Conservation (phyloP, 2,797 vertebrate genomes). For the Dallia pectoralis region DNA sequence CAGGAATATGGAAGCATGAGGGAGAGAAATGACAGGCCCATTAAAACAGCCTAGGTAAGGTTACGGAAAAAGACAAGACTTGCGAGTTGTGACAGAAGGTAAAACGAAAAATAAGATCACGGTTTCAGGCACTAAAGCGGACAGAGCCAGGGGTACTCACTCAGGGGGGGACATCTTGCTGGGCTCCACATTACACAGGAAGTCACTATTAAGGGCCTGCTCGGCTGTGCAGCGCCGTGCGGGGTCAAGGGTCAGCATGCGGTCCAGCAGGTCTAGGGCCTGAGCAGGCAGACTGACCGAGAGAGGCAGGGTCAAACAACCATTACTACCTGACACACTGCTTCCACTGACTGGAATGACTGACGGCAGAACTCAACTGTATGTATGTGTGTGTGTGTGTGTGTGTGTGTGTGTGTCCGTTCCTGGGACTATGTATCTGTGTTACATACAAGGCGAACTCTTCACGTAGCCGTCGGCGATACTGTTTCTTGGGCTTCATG, state of each 20-base stretch:
- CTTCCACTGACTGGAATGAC: too few relatives aligned
- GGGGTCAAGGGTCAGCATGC: constrained; percentile 97
- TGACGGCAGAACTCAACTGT: too few relatives aligned
- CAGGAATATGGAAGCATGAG: not conserved
- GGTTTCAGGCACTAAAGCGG: not conserved
- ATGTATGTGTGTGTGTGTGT: too few relatives aligned
- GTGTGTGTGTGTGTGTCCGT: too few relatives aligned
- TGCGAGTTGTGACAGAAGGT: not conserved
- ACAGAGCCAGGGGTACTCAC: constrained; percentile 77
- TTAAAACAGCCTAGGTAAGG: too few relatives aligned
- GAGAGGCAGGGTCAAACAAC: not conserved
- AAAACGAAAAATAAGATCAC: not conserved
- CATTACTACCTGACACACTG: not conserved
- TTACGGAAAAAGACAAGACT: too few relatives aligned
- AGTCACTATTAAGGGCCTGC: constrained; percentile 89
- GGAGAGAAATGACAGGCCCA: not conserved
- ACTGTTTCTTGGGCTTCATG: constrained; percentile 99
- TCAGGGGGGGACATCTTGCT: constrained; percentile 97
- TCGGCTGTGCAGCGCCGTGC: constrained; percentile 92
- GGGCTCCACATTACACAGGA: constrained; percentile 91
- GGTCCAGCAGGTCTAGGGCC: constrained; percentile 93
- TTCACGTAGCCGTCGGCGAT: constrained; percentile 90
- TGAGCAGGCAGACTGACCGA: constrained; percentile 79
- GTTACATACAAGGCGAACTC: constrained; percentile 93
- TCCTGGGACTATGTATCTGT: too few relatives aligned